phyloP scores from a whole-genome alignment of 2,113 vertebrate species.

The Seriola aureovittata region DNA sequence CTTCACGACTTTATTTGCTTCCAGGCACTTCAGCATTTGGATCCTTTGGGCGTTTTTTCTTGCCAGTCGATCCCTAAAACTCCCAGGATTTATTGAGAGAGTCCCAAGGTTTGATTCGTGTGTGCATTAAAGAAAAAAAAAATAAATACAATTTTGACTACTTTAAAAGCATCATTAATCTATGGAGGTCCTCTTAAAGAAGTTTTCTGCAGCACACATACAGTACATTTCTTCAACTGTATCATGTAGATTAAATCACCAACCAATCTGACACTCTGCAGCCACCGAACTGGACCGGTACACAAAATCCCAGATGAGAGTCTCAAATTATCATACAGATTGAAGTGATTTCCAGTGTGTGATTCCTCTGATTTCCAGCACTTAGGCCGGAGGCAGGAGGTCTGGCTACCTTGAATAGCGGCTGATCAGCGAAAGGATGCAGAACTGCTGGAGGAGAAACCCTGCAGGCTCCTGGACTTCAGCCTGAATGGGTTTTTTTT shows the following conservation, averaged over 20 bases:
- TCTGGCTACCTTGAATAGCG: slow-evolving; percentile 57
- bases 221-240: slow-evolving; percentile 7
- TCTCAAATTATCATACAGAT: slow-evolving; percentile 71
- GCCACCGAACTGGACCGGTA: slow-evolving; percentile 35
- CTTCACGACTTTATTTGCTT: slow-evolving; percentile 6
- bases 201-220: slow-evolving; percentile 10
- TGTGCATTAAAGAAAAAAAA: not conserved
- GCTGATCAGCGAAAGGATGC: slow-evolving; percentile 56
- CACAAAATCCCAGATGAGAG: slow-evolving; percentile 54
- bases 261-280: slow-evolving; percentile 41
- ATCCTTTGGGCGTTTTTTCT: slow-evolving; percentile 20
- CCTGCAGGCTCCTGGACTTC: slow-evolving; percentile 33
- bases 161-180: slow-evolving; percentile 16
- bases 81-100: not conserved
- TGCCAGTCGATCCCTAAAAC: not conserved
- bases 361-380: slow-evolving; percentile 65
- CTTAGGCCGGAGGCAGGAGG: slow-evolving; percentile 57
- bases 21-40: slow-evolving; percentile 28
- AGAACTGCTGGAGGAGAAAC: slow-evolving; percentile 40
- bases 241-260: slow-evolving; percentile 48
- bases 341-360: slow-evolving; percentile 64
- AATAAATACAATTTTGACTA: not conserved
- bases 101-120: not conserved
- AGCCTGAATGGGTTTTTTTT: slow-evolving; percentile 39
- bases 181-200: slow-evolving; percentile 10